These are phyloP conservation scores for Hippocampus comes DNA, from an alignment of 2,113 vertebrate species.

Conservation along the genomic window DNA sequence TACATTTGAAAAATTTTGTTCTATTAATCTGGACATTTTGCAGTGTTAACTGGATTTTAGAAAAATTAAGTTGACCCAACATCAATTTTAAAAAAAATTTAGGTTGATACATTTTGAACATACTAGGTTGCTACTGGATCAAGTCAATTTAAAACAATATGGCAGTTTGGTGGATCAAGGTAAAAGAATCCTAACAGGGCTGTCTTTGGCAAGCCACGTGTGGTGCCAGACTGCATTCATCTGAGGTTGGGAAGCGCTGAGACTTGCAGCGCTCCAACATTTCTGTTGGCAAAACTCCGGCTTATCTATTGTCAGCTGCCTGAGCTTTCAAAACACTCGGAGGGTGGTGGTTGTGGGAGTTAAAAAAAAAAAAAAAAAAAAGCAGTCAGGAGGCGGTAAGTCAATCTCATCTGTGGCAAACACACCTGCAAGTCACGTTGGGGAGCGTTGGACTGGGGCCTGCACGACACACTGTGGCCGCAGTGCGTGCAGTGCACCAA, in stretches of 20 bases:
- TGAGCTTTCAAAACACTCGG: slow-evolving; percentile 7
- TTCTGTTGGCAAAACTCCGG: slow-evolving; percentile 16
- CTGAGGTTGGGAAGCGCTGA: slow-evolving; percentile 9
- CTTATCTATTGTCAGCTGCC: slow-evolving; percentile 25
- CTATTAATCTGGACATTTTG: too few species aligned
- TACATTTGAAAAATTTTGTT: too few species aligned
- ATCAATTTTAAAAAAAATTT: too few species aligned
- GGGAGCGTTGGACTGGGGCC: background rate
- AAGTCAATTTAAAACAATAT: background rate
- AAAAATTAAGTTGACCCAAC: too few species aligned
- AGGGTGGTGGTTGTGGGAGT: background rate
- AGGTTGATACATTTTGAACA: too few species aligned
- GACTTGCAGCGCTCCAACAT: slow-evolving; percentile 1
- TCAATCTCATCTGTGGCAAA: background rate
- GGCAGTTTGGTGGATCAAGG: background rate
- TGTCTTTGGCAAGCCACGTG: background rate
- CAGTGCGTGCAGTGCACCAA: slow-evolving; percentile 59
- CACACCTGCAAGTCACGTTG: slow-evolving; percentile 52
- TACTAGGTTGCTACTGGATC: background rate
- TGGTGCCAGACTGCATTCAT: background rate
- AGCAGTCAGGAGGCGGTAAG: background rate
- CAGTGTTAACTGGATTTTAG: too few species aligned
- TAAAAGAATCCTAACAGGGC: background rate
- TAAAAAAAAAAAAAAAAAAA: background rate
- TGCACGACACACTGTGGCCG: slow-evolving; percentile 27